Percentiles rank a stretch among this genome's conserved stretches.
phyloP scores from a whole-genome alignment of 2,888 invertebrate genomes.

The Tetheella fluctuosa region DNA sequence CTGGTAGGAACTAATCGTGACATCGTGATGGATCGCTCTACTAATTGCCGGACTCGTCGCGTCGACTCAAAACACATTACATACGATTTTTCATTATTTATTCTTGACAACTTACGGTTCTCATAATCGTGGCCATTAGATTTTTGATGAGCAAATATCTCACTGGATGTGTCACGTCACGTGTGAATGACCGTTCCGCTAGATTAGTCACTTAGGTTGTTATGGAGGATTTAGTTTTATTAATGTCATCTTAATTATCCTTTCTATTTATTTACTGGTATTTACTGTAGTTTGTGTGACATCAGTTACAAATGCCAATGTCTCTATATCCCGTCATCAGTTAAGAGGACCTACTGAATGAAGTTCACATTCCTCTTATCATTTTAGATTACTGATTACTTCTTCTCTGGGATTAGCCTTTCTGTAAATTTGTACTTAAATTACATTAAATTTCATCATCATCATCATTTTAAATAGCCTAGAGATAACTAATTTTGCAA shows the following conservation, averaged over 20 bases:
- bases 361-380: no score
- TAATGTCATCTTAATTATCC: not conserved
- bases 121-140: constrained; percentile 58
- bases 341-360: no score
- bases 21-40: constrained; percentile 63
- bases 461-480: no score
- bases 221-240: not conserved
- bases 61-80: constrained; percentile 61
- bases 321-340: not conserved
- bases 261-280: not conserved
- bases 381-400: no score
- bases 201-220: not conserved
- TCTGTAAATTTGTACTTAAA: no score
- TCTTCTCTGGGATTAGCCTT: no score
- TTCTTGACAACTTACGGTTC: constrained; percentile 53
- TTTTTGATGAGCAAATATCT: constrained; percentile 26
- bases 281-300: not conserved
- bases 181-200: not conserved
- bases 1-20: constrained; percentile 42
- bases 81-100: constrained; percentile 71
- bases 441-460: no score
- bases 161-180: constrained; percentile 40
- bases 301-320: not conserved
- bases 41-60: constrained; percentile 60
- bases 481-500: no score